Base-by-base conservation (phyloP, 2,888 invertebrate species). In the Coleophora deauratella region DNA sequence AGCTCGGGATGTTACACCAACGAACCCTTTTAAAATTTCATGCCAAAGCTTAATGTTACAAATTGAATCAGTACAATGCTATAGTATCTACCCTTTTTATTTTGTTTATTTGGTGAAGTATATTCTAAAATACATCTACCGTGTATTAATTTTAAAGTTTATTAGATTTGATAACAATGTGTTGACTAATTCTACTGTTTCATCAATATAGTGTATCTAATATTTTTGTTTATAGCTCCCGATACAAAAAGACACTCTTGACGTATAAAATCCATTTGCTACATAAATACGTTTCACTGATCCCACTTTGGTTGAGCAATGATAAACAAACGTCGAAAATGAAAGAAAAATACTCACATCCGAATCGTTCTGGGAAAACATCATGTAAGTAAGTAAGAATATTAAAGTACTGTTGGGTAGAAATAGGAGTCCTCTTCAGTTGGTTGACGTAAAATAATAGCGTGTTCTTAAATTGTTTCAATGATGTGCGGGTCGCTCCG, bases 21-120 rank as follows among this genome's bases (percentile, higher is more conserved):
- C 68, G 62, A 65, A 77, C 85, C 85, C 79, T 74, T 80, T 68
- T 71, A 54, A 68, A 81, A 81, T 78, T 82, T 82, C 70, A 79
- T 72, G 72, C 65, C 54, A 52, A 49, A 52, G 71, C 73, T 75
- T 79, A 77, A 71, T 68, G 57, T 75, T 75, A 74, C 79, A 81
- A 81, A 84, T 84, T 72, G 78, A 79, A 82, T 82, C 59, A 57
- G 60, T 48, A 73, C 72, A 75, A 73, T 73, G 66, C 57, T 54
- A 51, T 49, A 40, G 43, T 38, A 21, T 21, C 21, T 21, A 45
- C 66, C 68, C 64, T 65, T 71, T 70, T 37, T 38, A 54, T 52
- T 57, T 66, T 57, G 55, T 72, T 62, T 61, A 51, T 54, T 49
- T 43, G 50, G 51, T 47, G 50, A 49, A 57, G 53, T 59, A 55